Evolutionary conservation across 2,113 vertebrate genomes (phyloP).

Genomic region (Melospiza melodia): DNA sequence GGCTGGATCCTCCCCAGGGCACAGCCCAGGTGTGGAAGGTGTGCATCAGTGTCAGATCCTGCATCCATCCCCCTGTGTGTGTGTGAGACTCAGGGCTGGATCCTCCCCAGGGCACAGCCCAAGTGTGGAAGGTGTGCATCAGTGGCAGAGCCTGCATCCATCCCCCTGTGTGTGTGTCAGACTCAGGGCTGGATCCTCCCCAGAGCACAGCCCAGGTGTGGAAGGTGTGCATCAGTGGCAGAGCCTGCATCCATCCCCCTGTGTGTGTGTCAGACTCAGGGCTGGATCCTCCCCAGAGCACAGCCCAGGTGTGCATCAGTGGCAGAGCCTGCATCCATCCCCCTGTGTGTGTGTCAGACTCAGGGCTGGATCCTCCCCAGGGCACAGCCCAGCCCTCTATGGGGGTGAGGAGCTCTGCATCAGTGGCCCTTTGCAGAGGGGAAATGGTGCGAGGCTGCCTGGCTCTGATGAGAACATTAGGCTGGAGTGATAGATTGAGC

Average conservation of each 20-base stretch:
- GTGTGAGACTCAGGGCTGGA: no score
- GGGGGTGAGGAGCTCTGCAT: not conserved
- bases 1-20: no score
- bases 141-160: not conserved
- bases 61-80: no score
- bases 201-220: not conserved
- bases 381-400: not conserved
- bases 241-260: no score
- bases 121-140: not conserved
- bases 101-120: no score
- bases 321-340: not conserved
- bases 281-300: no score
- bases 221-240: not conserved
- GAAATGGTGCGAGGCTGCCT: not conserved
- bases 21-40: not conserved
- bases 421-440: not conserved
- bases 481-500: slow-evolving; percentile 35
- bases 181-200: no score
- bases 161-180: no score
- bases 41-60: not conserved
- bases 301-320: not conserved
- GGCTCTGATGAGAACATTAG: slow-evolving; percentile 5
- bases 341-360: no score
- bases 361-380: no score
- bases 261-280: no score